phyloP scores from a whole-genome alignment of 2,113 vertebrate genomes.

The Phoxinus phoxinus region DNA sequence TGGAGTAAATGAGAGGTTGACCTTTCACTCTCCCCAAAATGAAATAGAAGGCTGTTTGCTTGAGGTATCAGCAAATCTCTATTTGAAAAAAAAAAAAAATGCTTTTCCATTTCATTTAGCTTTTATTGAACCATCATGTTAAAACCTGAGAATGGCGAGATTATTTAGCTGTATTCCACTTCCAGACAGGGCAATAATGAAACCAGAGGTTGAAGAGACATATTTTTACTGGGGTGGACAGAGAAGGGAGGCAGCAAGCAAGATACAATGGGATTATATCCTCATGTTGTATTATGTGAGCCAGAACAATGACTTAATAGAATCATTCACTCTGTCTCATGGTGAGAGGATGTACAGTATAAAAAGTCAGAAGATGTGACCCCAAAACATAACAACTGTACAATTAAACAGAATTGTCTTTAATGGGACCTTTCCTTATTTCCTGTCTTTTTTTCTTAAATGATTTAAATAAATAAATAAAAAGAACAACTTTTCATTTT shows the following conservation, averaged over 20 bases:
- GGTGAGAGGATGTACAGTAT: background rate
- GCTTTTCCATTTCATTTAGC: constrained; percentile 40
- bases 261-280: constrained; percentile 4
- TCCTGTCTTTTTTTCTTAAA: background rate
- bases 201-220: constrained; percentile 15
- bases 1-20: constrained; percentile 18
- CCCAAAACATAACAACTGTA: background rate
- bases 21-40: constrained; percentile 16
- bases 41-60: constrained; percentile 35
- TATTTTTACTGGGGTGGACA: background rate
- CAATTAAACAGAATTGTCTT: background rate
- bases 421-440: background rate
- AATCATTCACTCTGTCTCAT: background rate
- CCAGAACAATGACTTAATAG: background rate
- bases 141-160: constrained; percentile 18
- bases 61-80: constrained; percentile 22
- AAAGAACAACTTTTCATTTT: background rate
- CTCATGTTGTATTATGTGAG: background rate
- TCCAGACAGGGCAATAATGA: constrained; percentile 36
- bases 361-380: background rate
- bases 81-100: background rate
- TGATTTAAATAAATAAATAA: background rate
- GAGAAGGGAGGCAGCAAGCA: background rate
- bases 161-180: constrained; percentile 28
- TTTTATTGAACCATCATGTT: constrained; percentile 37